These are phyloP conservation scores for Catamblyrhynchus diadema DNA, from an alignment of 2,797 vertebrate species.

Conservation along the genomic window DNA sequence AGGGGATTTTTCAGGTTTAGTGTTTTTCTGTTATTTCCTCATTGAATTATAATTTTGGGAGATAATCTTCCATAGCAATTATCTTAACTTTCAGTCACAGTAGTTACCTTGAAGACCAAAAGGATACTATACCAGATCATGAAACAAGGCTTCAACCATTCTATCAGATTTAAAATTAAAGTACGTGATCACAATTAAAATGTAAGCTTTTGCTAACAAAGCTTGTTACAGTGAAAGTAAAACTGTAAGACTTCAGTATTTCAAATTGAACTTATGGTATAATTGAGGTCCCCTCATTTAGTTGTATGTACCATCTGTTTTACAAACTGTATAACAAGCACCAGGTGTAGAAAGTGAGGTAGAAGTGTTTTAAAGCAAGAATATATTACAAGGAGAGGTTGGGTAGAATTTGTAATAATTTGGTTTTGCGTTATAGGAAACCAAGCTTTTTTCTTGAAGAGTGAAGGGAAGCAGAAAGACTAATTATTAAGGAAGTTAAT, in stretches of 20 bases:
- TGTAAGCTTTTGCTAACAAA: not conserved
- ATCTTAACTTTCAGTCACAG: not conserved
- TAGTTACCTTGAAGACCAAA: not conserved
- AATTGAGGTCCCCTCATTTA: not conserved
- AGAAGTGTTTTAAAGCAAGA: not conserved
- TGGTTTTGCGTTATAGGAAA: not conserved
- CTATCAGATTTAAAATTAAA: not conserved
- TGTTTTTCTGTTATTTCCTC: not conserved
- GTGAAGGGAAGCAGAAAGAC: accelerated
- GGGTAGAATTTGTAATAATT: not conserved
- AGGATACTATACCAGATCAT: not conserved
- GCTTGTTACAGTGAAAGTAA: not conserved
- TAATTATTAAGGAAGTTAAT: not conserved
- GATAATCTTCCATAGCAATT: not conserved
- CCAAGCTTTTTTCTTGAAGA: not conserved
- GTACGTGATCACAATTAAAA: not conserved
- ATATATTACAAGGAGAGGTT: not conserved
- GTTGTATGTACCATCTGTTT: not conserved
- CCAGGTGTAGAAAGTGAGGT: not conserved
- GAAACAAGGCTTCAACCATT: not conserved
- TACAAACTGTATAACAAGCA: not conserved
- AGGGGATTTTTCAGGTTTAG: not conserved
- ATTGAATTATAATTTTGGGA: not conserved
- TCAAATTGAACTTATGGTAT: not conserved
- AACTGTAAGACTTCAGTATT: not conserved